Conservation (phyloP, 2,797 vertebrate genomes). For the Buceros bicornis region DNA sequence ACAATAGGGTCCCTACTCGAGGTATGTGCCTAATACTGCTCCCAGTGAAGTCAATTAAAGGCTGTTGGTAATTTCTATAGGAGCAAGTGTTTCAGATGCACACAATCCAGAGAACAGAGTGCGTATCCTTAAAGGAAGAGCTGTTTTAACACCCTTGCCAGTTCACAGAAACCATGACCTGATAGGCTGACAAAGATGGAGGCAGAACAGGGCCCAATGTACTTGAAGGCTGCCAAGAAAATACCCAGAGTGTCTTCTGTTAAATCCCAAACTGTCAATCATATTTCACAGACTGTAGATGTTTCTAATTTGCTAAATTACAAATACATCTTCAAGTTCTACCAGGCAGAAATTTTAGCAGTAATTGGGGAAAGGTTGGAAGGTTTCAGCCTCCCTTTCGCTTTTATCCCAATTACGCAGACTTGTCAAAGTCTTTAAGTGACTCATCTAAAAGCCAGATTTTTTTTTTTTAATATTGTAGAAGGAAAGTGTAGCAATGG, state of each 20-base stretch:
- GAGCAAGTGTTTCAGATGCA: constrained; percentile 58
- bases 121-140: background rate
- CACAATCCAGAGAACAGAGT: constrained; percentile 37
- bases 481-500: constrained; percentile 77
- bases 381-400: constrained; percentile 64
- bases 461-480: constrained; percentile 9
- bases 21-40: constrained; percentile 38
- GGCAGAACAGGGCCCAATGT: constrained; percentile 72
- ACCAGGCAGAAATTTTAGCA: constrained; percentile 75
- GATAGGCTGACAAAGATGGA: constrained; percentile 25
- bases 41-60: constrained; percentile 48
- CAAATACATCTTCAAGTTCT: constrained; percentile 73
- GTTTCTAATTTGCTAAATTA: constrained; percentile 70
- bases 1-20: constrained; percentile 29
- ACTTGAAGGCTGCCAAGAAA: constrained; percentile 70
- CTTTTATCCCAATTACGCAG: constrained; percentile 68
- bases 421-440: constrained; percentile 70
- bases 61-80: constrained; percentile 15
- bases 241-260: constrained; percentile 71
- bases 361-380: constrained; percentile 60
- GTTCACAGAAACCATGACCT: constrained; percentile 31
- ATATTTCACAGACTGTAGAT: constrained; percentile 63
- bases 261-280: constrained; percentile 68
- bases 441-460: constrained; percentile 76
- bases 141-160: constrained; percentile 30